Percentiles rank a stretch among this genome's conserved stretches.
Evolutionary conservation across 2,113 vertebrate species (phyloP).

Genomic region (Prionailurus bengalensis): DNA sequence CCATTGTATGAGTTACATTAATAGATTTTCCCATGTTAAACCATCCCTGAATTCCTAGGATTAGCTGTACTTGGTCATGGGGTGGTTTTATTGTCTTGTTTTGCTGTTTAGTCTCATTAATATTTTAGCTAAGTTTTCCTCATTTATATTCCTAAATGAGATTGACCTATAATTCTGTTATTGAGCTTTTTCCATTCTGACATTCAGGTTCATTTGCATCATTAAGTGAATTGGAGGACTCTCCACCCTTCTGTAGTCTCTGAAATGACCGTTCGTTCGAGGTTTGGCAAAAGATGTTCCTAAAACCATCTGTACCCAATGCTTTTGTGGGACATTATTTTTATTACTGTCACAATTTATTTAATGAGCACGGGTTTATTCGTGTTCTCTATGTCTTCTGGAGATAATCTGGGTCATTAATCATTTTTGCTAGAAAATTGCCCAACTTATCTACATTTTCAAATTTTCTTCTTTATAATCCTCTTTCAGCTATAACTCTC

Average conservation of each 20-base stretch:
- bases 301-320: not conserved
- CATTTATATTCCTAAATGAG: not conserved
- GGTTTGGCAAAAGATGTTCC: not conserved
- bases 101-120: not conserved
- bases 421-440: not conserved
- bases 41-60: slow-evolving; percentile 46
- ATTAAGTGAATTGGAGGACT: not conserved
- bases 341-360: slow-evolving; percentile 12
- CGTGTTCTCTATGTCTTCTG: not conserved
- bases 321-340: not conserved
- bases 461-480: not conserved
- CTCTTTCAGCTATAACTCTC: not conserved
- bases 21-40: not conserved
- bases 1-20: not conserved
- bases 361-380: not conserved
- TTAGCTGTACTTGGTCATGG: not conserved
- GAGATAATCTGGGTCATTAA: not conserved
- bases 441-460: slow-evolving; percentile 1
- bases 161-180: not conserved
- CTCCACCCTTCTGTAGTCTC: not conserved
- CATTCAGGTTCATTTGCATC: not conserved
- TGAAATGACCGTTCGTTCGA: not conserved
- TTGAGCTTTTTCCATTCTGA: not conserved
- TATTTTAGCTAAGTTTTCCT: not conserved
- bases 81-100: not conserved